Conservation (phyloP, 2,113 vertebrate genomes). For the Thinocorus orbignyianus region DNA sequence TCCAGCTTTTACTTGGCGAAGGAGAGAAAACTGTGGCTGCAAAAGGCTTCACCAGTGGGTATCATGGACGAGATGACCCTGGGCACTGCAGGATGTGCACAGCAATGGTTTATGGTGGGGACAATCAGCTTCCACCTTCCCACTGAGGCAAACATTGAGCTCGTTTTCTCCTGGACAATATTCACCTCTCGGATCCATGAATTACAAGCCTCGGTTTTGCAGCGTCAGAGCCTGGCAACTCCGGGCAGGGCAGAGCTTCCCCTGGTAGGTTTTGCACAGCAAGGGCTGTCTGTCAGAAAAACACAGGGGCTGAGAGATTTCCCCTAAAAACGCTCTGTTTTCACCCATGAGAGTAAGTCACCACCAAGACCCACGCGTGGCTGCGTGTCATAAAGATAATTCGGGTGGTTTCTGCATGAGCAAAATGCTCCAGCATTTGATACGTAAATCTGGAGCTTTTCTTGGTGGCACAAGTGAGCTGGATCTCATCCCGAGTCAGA, state of each 20-base stretch:
- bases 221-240: background rate
- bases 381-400: background rate
- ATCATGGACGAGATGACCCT: rapidly evolving
- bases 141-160: background rate
- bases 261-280: background rate
- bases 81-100: rapidly evolving
- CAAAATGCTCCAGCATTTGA: background rate
- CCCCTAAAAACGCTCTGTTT: background rate
- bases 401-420: background rate
- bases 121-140: background rate
- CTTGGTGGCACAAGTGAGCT: background rate
- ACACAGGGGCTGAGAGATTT: rapidly evolving
- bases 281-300: background rate
- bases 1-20: background rate
- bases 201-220: background rate
- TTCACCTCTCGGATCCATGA: background rate
- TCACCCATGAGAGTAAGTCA: background rate
- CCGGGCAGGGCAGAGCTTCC: background rate
- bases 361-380: rapidly evolving
- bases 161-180: background rate
- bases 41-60: background rate
- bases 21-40: background rate
- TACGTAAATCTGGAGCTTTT: background rate
- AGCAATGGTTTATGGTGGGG: background rate
- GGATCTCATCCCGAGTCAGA: rapidly evolving